phyloP scores from a whole-genome alignment of 2,113 vertebrate species.

The Chascanopsetta lugubris region DNA sequence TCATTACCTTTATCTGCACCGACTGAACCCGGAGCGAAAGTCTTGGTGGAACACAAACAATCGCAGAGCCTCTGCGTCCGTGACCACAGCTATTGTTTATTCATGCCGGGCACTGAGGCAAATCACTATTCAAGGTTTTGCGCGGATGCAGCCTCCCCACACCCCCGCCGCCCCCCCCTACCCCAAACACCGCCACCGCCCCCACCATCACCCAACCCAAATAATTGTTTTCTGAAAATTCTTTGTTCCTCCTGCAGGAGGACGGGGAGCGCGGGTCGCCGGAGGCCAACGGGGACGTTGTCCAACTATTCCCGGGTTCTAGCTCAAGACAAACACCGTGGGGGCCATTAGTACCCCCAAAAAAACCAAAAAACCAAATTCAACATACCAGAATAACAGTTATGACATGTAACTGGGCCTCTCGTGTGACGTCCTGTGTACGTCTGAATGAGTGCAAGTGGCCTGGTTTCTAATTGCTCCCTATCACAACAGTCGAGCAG shows the following conservation, averaged over 20 bases:
- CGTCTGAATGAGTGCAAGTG: conserved; percentile 45
- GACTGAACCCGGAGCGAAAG: conserved; percentile 10
- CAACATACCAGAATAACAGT: conserved; percentile 29
- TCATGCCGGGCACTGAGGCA: conserved; percentile 65
- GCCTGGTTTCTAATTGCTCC: conserved; percentile 37
- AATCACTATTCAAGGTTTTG: conserved; percentile 65
- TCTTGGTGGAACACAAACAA: conserved; percentile 28
- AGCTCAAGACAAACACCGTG: conserved; percentile 37
- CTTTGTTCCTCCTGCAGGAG: conserved; percentile 47
- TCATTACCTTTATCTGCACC: no score
- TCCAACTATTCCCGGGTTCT: conserved; percentile 39
- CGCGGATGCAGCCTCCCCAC: conserved; percentile 33
- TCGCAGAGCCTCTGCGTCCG: conserved; percentile 24
- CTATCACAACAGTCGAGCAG: conserved; percentile 13
- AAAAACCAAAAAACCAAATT: not conserved
- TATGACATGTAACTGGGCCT: not conserved
- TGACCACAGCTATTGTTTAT: conserved; percentile 72
- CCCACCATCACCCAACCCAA: not conserved
- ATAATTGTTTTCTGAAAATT: conserved; percentile 60
- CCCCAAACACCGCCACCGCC: not conserved
- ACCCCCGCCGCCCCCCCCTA: not conserved
- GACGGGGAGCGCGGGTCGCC: conserved; percentile 27
- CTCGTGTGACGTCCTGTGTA: conserved; percentile 18
- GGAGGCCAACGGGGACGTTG: conserved; percentile 27
- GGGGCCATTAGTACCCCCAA: conserved; percentile 1